Conservation (phyloP, 64 coral and sea anemone genomes). For the Montipora foliosa region DNA sequence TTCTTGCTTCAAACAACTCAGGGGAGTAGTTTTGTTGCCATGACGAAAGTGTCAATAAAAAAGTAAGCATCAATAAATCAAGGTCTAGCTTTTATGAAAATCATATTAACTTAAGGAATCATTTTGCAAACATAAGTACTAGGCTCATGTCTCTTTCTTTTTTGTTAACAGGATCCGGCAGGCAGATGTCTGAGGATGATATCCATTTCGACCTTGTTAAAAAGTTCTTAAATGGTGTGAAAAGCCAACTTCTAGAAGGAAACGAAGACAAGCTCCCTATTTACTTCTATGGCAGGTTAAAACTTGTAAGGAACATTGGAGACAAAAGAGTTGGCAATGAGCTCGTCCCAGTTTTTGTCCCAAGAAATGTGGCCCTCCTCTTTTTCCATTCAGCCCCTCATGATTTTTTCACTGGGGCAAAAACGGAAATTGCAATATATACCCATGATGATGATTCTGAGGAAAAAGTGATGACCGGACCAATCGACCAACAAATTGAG, state of each 20-base stretch:
- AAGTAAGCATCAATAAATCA: too few species aligned
- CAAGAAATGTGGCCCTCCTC: constrained; percentile 55
- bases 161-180: constrained; percentile 39
- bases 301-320: constrained; percentile 22
- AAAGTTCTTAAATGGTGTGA: constrained; percentile 55
- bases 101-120: too few species aligned
- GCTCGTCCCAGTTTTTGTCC: constrained; percentile 1
- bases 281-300: constrained; percentile 33
- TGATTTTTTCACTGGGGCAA: constrained; percentile 70
- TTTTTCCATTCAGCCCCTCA: constrained; percentile 60
- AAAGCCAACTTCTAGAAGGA: constrained; percentile 50
- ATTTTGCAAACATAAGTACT: too few species aligned
- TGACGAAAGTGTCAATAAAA: too few species aligned
- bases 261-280: constrained; percentile 5
- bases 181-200: constrained; percentile 38
- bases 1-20: too few species aligned
- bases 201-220: constrained; percentile 53
- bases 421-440: constrained; percentile 74
- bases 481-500: constrained; percentile 57
- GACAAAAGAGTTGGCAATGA: constrained; percentile 26
- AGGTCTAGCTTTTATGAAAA: too few species aligned
- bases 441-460: constrained; percentile 33
- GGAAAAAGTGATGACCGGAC: constrained; percentile 33
- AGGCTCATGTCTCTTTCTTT: not conserved
- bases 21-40: too few species aligned